These are phyloP conservation scores for Lycopodina hypogea DNA, from an alignment of 37 sponge, comb jelly and placozoan species.

Conservation along the genomic window DNA sequence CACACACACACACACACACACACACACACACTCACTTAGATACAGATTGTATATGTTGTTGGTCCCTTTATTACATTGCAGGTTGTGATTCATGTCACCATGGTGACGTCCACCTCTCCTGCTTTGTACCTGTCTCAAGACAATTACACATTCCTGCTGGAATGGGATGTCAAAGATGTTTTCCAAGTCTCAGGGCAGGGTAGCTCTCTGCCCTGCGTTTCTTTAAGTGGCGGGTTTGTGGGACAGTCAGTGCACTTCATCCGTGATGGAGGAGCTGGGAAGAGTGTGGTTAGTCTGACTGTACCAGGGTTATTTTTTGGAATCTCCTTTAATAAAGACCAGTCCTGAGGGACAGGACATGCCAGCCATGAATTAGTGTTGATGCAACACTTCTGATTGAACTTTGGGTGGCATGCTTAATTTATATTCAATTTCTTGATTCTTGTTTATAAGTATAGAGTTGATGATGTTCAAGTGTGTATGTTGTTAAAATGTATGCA, in stretches of 20 bases:
- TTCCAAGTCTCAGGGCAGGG: conserved; percentile 52
- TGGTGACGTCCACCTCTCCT: neutral
- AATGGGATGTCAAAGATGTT: conserved; percentile 28
- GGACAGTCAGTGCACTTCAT: conserved; percentile 54
- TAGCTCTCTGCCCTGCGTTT: conserved; percentile 2
- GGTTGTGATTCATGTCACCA: neutral
- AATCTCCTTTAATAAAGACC: neutral
- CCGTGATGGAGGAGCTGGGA: conserved; percentile 3
- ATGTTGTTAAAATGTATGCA: too few relatives aligned
- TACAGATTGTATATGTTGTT: neutral
- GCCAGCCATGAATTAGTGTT: too few relatives aligned
- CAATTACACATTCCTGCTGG: conserved; percentile 7
- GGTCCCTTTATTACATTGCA: neutral
- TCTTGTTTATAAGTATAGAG: too few relatives aligned
- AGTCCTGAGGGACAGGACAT: too few relatives aligned
- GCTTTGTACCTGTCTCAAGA: neutral
- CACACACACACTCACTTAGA: too few relatives aligned
- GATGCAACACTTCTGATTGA: too few relatives aligned
- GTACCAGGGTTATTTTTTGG: conserved; percentile 58
- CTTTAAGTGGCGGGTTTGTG: conserved; percentile 26
- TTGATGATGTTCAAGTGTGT: too few relatives aligned
- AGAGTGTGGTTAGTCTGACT: conserved; percentile 28
- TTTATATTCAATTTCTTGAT: too few relatives aligned
- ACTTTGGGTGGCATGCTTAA: too few relatives aligned
- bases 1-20: too few relatives aligned